These are phyloP conservation scores for Cataglyphis rosenhaueri DNA, from an alignment of 2,888 invertebrate genomes.

Conservation along the genomic window DNA sequence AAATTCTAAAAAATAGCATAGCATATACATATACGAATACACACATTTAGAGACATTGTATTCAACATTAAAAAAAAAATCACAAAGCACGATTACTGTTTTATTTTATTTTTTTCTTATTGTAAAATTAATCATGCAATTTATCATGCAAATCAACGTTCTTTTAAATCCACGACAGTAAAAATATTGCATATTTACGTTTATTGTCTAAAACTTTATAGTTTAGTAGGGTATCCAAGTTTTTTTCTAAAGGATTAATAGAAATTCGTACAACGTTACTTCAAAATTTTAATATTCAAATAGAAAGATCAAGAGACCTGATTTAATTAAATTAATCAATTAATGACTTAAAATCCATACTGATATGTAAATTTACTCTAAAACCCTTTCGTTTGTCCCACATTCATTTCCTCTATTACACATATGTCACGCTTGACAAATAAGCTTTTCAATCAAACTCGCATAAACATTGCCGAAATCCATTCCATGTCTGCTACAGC, in stretches of 20 bases:
- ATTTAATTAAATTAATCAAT: slow-evolving; percentile 5
- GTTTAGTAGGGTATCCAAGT: background rate
- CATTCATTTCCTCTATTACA: background rate
- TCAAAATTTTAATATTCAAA: background rate
- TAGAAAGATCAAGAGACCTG: background rate
- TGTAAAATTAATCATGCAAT: slow-evolving; percentile 5
- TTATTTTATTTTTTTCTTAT: background rate
- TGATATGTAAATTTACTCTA: background rate
- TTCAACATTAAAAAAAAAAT: background rate
- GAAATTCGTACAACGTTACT: background rate
- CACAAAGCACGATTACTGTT: background rate
- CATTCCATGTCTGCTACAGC: background rate
- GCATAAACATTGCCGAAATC: background rate
- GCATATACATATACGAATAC: background rate
- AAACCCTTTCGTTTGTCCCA: background rate
- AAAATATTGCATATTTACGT: background rate
- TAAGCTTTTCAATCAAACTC: slow-evolving; percentile 15
- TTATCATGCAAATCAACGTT: slow-evolving; percentile 5
- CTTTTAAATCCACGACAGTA: background rate
- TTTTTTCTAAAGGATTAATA: background rate
- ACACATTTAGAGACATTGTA: too few relatives aligned
- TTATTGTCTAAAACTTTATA: background rate
- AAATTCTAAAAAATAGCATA: background rate
- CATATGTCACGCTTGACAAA: background rate
- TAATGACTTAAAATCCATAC: background rate